A percentile compares a stretch with the other conserved stretches of the same genome.
Evolutionary conservation across 2,888 invertebrate species (phyloP).

Genomic region (Sthenelais limicola): DNA sequence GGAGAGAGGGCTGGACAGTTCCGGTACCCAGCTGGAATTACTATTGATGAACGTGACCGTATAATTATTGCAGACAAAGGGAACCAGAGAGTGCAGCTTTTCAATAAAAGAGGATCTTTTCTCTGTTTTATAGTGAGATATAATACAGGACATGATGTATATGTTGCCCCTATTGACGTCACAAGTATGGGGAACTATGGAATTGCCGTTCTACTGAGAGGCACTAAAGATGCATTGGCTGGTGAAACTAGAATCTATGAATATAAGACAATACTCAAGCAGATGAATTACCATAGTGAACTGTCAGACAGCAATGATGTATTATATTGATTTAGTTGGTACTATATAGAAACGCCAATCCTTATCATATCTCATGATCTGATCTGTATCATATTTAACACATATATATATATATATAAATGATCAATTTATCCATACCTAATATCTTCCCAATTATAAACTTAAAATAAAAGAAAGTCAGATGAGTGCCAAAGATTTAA

Average conservation of each 20-base stretch:
- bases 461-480: too few relatives aligned
- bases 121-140: constrained; percentile 33
- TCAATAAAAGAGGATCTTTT: constrained; percentile 41
- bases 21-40: constrained; percentile 75
- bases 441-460: too few relatives aligned
- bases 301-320: too few relatives aligned
- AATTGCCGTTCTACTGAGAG: constrained; percentile 42
- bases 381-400: too few relatives aligned
- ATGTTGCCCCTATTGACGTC: constrained; percentile 38
- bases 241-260: constrained; percentile 38
- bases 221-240: constrained; percentile 39
- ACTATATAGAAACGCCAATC: too few relatives aligned
- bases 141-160: constrained; percentile 43
- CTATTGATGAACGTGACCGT: constrained; percentile 73
- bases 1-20: constrained; percentile 75
- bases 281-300: constrained; percentile 26
- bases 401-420: too few relatives aligned
- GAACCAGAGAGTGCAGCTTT: constrained; percentile 74
- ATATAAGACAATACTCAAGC: constrained; percentile 9
- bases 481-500: too few relatives aligned
- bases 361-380: too few relatives aligned
- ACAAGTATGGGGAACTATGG: constrained; percentile 25
- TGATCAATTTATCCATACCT: too few relatives aligned
- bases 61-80: constrained; percentile 76
- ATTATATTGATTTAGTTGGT: too few relatives aligned